Percentiles rank a stretch among this genome's conserved stretches.
phyloP scores from a whole-genome alignment of 2,113 vertebrate genomes.

The Centropus unirufus region DNA sequence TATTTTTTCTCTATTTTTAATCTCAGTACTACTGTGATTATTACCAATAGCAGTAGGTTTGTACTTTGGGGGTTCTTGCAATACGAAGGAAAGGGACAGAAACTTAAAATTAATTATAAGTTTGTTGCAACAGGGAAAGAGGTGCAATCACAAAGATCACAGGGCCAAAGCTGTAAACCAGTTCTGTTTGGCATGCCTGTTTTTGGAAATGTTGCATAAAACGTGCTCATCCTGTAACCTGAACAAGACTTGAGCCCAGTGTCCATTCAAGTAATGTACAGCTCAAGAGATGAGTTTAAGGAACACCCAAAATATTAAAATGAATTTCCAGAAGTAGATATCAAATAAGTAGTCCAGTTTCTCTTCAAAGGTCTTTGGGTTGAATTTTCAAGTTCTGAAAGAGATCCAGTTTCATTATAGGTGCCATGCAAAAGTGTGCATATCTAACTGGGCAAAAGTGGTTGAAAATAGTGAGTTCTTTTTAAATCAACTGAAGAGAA shows the following conservation, averaged over 20 bases:
- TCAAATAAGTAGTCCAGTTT: not conserved
- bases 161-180: not conserved
- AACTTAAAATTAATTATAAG: not conserved
- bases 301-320: not conserved
- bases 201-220: not conserved
- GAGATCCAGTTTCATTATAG: not conserved
- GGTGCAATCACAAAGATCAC: not conserved
- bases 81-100: not conserved
- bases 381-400: not conserved
- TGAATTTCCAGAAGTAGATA: not conserved
- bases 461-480: not conserved
- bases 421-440: rapidly evolving
- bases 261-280: not conserved
- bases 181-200: not conserved
- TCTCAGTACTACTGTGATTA: not conserved
- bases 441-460: not conserved
- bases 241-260: not conserved
- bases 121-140: not conserved
- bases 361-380: not conserved
- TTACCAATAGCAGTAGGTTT: not conserved
- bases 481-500: not conserved
- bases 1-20: not conserved
- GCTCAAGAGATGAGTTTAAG: not conserved
- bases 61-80: not conserved
- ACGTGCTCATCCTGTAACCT: rapidly evolving